Conservation (phyloP, 2,113 vertebrate species). For the Pluvianellus socialis region DNA sequence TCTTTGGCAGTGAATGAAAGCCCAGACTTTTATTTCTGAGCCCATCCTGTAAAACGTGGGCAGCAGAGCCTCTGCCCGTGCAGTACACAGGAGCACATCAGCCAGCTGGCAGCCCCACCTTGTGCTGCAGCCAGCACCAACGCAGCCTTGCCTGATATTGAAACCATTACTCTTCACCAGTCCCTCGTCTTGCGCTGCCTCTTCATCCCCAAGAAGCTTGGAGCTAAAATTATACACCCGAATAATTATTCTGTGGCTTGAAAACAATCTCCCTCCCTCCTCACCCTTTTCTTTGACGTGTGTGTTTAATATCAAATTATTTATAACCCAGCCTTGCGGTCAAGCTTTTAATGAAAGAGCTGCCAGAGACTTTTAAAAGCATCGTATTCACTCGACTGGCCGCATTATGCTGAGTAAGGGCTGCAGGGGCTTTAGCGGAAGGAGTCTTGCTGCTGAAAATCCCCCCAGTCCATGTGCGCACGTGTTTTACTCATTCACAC, state of each 20-base stretch:
- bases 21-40: background rate
- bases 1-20: background rate
- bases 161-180: constrained; percentile 46
- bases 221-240: constrained; percentile 53
- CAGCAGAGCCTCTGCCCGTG: background rate
- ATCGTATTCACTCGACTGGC: constrained; percentile 15
- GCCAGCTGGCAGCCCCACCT: constrained; percentile 51
- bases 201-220: constrained; percentile 15
- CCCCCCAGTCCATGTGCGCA: background rate
- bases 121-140: constrained; percentile 31
- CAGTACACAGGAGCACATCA: background rate
- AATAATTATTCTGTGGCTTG: constrained; percentile 61
- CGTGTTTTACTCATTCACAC: background rate
- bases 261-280: constrained; percentile 47
- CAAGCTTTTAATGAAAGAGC: constrained; percentile 61
- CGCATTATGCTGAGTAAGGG: constrained; percentile 55
- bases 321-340: constrained; percentile 43
- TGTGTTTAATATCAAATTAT: constrained; percentile 70
- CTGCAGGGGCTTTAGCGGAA: constrained; percentile 3
- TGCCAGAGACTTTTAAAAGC: constrained; percentile 55
- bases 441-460: constrained; percentile 10
- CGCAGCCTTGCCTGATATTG: constrained; percentile 19
- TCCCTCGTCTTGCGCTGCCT: background rate
- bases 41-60: background rate
- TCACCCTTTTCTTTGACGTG: constrained; percentile 24